phyloP scores from a whole-genome alignment of 2,797 vertebrate genomes.

The Anolis apletophallus region DNA sequence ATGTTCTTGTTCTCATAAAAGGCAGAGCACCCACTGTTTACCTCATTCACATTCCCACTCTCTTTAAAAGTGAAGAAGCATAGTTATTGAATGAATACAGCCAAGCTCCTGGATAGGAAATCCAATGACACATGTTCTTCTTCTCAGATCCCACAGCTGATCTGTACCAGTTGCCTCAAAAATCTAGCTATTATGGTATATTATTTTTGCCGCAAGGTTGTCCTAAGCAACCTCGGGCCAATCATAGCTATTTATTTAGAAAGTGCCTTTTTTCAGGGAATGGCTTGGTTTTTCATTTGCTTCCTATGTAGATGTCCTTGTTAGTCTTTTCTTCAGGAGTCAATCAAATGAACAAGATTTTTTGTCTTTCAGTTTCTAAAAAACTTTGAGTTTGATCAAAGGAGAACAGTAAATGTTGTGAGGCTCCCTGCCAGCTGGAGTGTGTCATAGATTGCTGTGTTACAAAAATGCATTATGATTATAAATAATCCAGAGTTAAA shows the following conservation, averaged over 20 bases:
- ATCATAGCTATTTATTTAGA: background rate
- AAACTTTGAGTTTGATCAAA: slow-evolving; percentile 8
- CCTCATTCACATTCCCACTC: background rate
- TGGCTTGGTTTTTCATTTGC: background rate
- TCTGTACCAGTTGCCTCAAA: slow-evolving; percentile 22
- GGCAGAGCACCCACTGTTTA: background rate
- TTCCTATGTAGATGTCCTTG: background rate
- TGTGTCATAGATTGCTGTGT: background rate
- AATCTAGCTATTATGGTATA: background rate
- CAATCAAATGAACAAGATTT: slow-evolving; percentile 1
- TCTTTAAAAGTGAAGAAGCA: background rate
- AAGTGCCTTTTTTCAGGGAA: background rate
- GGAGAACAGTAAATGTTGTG: background rate
- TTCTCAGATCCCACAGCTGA: background rate
- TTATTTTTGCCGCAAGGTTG: background rate
- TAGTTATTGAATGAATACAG: background rate
- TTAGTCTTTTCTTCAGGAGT: background rate
- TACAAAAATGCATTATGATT: background rate
- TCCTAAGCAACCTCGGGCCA: background rate
- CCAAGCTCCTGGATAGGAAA: background rate
- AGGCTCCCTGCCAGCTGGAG: background rate
- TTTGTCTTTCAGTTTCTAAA: background rate
- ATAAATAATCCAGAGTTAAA: background rate
- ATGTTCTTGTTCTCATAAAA: background rate
- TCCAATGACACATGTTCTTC: background rate